Base-by-base conservation (phyloP, 2,113 vertebrate species). In the Synchiropus splendidus region DNA sequence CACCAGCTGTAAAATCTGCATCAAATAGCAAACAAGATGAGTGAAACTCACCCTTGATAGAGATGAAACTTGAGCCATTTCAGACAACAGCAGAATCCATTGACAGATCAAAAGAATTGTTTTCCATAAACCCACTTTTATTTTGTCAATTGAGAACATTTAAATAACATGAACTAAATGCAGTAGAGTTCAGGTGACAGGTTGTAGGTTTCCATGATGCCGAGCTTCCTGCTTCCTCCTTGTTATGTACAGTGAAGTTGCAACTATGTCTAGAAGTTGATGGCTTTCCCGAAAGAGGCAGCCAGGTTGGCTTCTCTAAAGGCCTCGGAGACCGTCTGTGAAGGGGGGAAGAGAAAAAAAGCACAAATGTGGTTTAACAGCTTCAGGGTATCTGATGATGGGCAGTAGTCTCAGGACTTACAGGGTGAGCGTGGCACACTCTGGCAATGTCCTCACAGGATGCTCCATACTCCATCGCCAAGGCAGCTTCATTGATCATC, bases 291-390 rank as follows among this genome's bases (percentile, higher is more conserved):
- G 47, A 94, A 97, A 32, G 92, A 92, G 9, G 94, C 95, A 31
- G 95, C 94, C 40, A 99, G 66, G 70, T 99, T 99, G 45, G 95
- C 95, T 91, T 99, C 95, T 82, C 93, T 88, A 83, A 99, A 99
- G 62, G 95, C 95, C 85, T 99, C 95, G 10, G 95, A 99, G 69
- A 98, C 91, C 1, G 95, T 99, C 95, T 99, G 84, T 6, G 70
- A 2, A 70, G 41, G 16, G 15, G 12, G 2, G 8, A 10, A 4
- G n/a, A 31, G n/a, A 69, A 36, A 44, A 47, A 39, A 30, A 14
- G 12, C n/a, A 9, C 11, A 12, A 16, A 2, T 6, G n/a, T n/a
- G n/a, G n/a, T n/a, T n/a, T n/a, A n/a, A n/a, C 16, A 16, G 5
- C 14, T 3, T 15, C 2, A 17, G 18, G 10, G 16, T 39, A 13